Conservation (phyloP, 2,797 vertebrate species). For the Hypotaenidia okinawae region DNA sequence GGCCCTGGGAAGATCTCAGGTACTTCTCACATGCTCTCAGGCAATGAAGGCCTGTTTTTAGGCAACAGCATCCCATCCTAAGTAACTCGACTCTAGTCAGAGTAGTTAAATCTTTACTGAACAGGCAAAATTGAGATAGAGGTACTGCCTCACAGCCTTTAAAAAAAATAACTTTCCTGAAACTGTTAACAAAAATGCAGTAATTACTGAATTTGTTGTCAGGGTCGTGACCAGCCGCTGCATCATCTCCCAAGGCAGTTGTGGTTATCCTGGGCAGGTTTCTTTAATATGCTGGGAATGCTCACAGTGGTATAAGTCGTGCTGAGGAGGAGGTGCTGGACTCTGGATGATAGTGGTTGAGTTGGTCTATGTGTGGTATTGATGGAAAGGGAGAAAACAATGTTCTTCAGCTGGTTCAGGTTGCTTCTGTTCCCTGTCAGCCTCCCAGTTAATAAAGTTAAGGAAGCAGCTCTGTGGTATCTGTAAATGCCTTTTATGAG, state of each 20-base stretch:
- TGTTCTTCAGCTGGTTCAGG: background rate
- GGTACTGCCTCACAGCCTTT: background rate
- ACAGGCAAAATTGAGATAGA: background rate
- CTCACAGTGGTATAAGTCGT: accelerated
- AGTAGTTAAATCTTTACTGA: background rate
- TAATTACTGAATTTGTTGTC: background rate
- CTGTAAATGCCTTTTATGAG: background rate
- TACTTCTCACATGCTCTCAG: background rate
- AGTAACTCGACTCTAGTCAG: background rate
- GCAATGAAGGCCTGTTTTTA: background rate
- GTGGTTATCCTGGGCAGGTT: background rate
- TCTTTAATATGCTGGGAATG: accelerated
- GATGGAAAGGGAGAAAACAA: background rate
- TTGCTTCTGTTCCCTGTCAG: background rate
- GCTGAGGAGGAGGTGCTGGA: background rate
- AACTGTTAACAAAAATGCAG: background rate
- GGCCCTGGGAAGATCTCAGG: accelerated
- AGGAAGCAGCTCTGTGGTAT: background rate
- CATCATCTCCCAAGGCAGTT: background rate
- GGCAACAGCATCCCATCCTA: background rate
- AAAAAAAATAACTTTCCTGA: background rate
- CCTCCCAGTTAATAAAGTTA: background rate
- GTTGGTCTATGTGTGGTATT: background rate
- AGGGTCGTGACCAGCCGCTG: background rate
- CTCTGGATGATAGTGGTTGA: background rate